These are phyloP conservation scores for Battus philenor DNA, from an alignment of 1,140 invertebrate genomes.

Conservation along the genomic window DNA sequence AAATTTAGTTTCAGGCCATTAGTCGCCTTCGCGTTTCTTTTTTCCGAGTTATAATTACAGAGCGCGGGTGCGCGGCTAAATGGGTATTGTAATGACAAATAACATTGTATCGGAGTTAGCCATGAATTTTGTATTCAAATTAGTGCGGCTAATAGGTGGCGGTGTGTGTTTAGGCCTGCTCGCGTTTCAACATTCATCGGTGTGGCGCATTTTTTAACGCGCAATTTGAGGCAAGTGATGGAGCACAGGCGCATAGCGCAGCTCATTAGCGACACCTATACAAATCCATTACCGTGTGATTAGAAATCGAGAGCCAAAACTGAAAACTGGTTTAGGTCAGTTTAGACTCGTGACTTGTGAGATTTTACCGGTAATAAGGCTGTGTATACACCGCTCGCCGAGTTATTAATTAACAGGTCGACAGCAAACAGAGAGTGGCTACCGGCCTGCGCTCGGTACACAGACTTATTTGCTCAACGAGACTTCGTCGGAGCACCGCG, in stretches of 20 bases:
- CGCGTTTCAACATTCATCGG: constrained; percentile 3
- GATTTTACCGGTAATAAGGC: constrained; percentile 75
- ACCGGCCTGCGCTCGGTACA: constrained; percentile 67
- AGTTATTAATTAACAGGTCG: constrained; percentile 75
- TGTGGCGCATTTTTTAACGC: background rate
- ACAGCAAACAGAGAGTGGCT: constrained; percentile 70
- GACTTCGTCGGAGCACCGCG: constrained; percentile 49
- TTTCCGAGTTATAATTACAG: constrained; percentile 66
- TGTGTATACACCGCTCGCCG: constrained; percentile 66
- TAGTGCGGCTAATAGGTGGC: constrained; percentile 56
- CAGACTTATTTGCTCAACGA: constrained; percentile 58
- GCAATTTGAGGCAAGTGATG: constrained; percentile 11
- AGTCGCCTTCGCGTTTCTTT: constrained; percentile 71
- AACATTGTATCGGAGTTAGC: constrained; percentile 61
- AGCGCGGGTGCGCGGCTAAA: constrained; percentile 63
- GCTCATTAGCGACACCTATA: constrained; percentile 29
- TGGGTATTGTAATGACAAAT: constrained; percentile 69
- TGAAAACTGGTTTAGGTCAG: constrained; percentile 57
- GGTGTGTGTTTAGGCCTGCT: constrained; percentile 51
- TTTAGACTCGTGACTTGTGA: constrained; percentile 70
- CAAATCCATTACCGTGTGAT: constrained; percentile 59
- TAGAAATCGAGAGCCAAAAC: constrained; percentile 57
- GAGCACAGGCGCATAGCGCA: constrained; percentile 20
- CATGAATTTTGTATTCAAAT: constrained; percentile 70
- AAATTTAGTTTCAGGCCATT: constrained; percentile 76